These are phyloP conservation scores for Ophioninae sp. DNA, from an alignment of 2,888 invertebrate species.

Conservation along the genomic window DNA sequence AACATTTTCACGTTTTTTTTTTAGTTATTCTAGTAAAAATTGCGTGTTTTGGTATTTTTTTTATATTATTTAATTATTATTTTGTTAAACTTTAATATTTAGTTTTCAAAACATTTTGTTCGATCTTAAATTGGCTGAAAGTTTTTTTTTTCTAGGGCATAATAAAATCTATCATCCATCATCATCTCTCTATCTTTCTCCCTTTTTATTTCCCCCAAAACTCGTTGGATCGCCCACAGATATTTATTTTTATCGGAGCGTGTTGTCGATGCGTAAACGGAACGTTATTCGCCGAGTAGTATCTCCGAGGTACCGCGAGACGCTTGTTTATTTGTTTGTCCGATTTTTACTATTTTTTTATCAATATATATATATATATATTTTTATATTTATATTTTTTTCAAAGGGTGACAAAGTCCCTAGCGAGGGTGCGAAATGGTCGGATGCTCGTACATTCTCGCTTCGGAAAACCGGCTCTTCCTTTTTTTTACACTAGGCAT, in stretches of 20 bases:
- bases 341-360: neutral
- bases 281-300: neutral
- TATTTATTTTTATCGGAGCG: slow-evolving; percentile 52
- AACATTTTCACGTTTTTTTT: no score
- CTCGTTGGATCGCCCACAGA: slow-evolving; percentile 29
- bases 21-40: neutral
- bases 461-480: slow-evolving; percentile 31
- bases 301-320: slow-evolving; percentile 11
- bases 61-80: no score
- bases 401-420: slow-evolving; percentile 6
- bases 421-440: slow-evolving; percentile 13
- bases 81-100: no score
- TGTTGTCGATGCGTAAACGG: slow-evolving; percentile 11
- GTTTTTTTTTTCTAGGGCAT: no score
- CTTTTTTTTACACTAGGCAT: neutral
- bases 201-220: slow-evolving; percentile 9
- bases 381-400: neutral
- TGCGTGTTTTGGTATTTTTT: neutral
- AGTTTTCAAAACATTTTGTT: no score
- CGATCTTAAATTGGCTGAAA: no score
- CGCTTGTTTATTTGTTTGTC: slow-evolving; percentile 5
- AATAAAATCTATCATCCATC: neutral
- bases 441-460: slow-evolving; percentile 27
- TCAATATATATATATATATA: no score
- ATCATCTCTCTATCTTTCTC: slow-evolving; percentile 7